Conservation (phyloP, 2,888 invertebrate species). For the Dinocampus coccinellae region DNA sequence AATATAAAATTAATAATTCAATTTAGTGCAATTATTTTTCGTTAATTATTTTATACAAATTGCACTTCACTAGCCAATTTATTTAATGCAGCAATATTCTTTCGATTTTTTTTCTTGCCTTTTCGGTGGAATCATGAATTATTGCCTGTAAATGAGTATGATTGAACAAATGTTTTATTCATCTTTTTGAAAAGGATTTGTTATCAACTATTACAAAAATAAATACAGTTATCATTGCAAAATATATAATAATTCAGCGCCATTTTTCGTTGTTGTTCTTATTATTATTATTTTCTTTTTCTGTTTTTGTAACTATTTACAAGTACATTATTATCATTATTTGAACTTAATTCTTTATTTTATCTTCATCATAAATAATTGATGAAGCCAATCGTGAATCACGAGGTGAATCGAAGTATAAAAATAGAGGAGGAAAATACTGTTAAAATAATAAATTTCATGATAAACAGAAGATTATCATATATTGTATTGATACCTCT, state of each 20-base stretch:
- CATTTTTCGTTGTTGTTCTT: not conserved
- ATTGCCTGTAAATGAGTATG: slow-evolving; percentile 24
- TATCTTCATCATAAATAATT: no score
- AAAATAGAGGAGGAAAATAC: not conserved
- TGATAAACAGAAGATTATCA: not conserved
- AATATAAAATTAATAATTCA: not conserved
- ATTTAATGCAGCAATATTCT: slow-evolving; percentile 1
- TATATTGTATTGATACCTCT: no score
- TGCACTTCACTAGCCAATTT: slow-evolving; percentile 3
- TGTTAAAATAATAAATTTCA: no score
- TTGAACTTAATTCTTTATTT: not conserved
- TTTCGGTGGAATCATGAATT: not conserved
- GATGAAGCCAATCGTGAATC: not conserved
- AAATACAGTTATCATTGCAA: slow-evolving; percentile 33
- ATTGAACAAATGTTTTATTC: slow-evolving; percentile 10
- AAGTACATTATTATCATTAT: not conserved
- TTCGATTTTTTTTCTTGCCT: not conserved
- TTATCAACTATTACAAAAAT: slow-evolving; percentile 36
- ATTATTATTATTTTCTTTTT: no score
- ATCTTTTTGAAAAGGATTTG: not conserved
- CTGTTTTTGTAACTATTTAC: not conserved
- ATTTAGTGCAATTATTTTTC: not conserved
- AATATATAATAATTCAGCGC: slow-evolving; percentile 31
- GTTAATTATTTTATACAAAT: slow-evolving; percentile 12
- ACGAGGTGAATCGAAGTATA: not conserved